Base-by-base conservation (phyloP, 2,113 vertebrate genomes). In the Hepsetus odoe region DNA sequence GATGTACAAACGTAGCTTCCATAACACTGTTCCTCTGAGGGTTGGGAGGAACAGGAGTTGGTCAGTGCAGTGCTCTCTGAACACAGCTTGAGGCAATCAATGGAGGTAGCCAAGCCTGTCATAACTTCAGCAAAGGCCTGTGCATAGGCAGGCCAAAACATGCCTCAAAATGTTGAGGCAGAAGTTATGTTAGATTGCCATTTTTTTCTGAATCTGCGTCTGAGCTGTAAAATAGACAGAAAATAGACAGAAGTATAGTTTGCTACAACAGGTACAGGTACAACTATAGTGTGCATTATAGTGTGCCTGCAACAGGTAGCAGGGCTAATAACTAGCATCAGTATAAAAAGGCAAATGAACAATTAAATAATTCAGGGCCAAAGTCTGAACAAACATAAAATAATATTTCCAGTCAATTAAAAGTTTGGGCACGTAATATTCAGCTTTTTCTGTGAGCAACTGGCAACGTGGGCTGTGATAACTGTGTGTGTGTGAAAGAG, bases 401-500 rank as follows among this genome's bases (percentile, higher is more conserved):
- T 55, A 28, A 53, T 65, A 65, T 65, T 65, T 65, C 35, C 20
- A 14, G 9, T 16, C 77, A 40, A 58, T 79, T 64, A 28, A 79
- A 79, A 55, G 35, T 44, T 79, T 22, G 26, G 62, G 65, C 32
- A 55, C 68, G 22, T 74, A 40, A 58, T 70, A 64, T 78, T 64
- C 22, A 4, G 13, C 61, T 76, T 66, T 61, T 64, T 72, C 61
- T 76, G 12, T 0, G 40, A 10, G 22, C n/a, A 74, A 69, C 10
- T 32, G 18, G 56, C 30, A 51, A 53, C n/a, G 33, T 74, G 62
- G 69, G 61, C 61, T 24, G 22, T 72, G 67, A 64, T 77, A 58
- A 82, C 62, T 77, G 30, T 53, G 69, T 73, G 81, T 82, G 83
- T 44, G 68, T 76, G 49, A 53, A 72, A 62, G 76, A 46, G 32